Conservation (phyloP, 2,113 vertebrate species). For the Trogon melanurus region DNA sequence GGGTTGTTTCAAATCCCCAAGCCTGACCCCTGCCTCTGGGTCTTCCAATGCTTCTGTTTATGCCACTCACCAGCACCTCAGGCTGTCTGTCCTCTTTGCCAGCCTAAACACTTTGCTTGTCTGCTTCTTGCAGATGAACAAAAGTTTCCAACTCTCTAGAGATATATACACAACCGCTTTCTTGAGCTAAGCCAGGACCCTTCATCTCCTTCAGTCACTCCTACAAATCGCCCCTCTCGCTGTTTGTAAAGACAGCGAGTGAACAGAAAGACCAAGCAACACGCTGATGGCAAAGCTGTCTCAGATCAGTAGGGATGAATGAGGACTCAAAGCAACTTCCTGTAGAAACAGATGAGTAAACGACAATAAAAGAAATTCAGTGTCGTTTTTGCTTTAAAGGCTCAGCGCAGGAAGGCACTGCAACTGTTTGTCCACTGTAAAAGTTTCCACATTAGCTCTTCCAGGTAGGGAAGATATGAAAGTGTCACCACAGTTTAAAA, state of each 20-base stretch:
- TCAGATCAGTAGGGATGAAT: background rate
- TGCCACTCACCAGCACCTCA: background rate
- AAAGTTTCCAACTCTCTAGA: background rate
- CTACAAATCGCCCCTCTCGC: background rate
- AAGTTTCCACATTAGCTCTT: background rate
- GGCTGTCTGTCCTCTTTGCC: background rate
- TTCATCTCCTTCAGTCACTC: background rate
- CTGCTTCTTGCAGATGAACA: background rate
- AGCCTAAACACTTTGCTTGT: background rate
- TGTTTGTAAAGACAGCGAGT: background rate
- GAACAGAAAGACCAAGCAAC: background rate
- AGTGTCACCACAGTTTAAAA: background rate
- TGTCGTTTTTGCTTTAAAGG: background rate
- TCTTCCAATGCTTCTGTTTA: background rate
- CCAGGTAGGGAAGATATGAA: background rate
- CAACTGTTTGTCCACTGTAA: background rate
- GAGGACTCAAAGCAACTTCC: background rate
- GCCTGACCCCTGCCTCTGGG: background rate
- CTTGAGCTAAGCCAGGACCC: conserved; percentile 11
- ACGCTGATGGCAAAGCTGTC: background rate
- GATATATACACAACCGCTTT: background rate
- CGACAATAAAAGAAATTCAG: background rate
- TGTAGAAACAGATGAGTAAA: background rate
- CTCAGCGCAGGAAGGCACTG: background rate
- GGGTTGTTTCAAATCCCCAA: background rate